Base-by-base conservation (phyloP, 2,888 invertebrate genomes). In the Drosophila mercatorum region DNA sequence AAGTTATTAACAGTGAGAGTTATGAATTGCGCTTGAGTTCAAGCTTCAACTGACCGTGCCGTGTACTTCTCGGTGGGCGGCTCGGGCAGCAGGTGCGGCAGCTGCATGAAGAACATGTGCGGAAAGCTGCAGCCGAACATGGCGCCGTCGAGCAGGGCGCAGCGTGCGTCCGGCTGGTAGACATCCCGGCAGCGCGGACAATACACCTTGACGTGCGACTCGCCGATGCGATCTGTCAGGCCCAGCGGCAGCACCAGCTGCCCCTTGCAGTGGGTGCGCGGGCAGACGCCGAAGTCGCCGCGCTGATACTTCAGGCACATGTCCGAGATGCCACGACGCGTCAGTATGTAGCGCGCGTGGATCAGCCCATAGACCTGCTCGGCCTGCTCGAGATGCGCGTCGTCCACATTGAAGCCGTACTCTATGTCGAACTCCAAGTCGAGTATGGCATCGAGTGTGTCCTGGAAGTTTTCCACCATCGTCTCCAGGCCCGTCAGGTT, bases 81-180 rank as follows among this genome's bases (percentile, higher is more conserved):
- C 1, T 49, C 5, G 1, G 82, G 82, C 11, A 67, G 52, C 43
- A 77, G 36, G 4, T 61, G 17, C 0, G 83, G 87, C 34, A 71
- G 36, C 28, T 80, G 68, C 87, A 86, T 86, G 14, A 83, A 75
- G 26, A 83, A 86, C 72, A 80, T 74, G 17, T 83, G 83, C 4
- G 83, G 83, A 46, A 83, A 83, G 4, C 68, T 57, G 44, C 66
- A 26, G 5, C 83, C 83, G 5, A 86, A 86, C 59, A 69, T 75
- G 36, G 87, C 78, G 6, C 83, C 83, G 41, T 83, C 83, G 11
- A 86, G 63, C 14, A 52, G 7, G 2, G 36, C 60, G n/a, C 38
- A 73, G 4, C 58, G 62, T 0, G 44, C 46, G 8, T 49, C 26
- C 8, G 83, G 75, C 36, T 66, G 44, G 44, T 64, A 86, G 7